These are phyloP conservation scores for Odontamblyopus lacepedii DNA, from an alignment of 2,797 vertebrate species.

Conservation along the genomic window DNA sequence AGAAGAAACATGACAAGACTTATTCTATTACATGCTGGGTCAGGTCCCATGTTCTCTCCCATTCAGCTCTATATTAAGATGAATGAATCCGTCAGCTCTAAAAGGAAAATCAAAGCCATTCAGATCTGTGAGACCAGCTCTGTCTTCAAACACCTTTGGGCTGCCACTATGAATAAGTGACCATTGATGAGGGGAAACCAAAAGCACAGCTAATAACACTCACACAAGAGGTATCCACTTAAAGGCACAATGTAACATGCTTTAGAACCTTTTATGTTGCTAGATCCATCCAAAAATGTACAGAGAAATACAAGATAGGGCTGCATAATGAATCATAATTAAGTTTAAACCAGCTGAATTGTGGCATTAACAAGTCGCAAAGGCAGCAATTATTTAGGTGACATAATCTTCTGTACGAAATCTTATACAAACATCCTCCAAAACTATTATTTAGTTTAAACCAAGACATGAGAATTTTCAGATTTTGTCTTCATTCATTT, in stretches of 20 bases:
- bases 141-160: constrained; percentile 71
- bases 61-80: constrained; percentile 39
- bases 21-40: not conserved
- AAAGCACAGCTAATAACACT: constrained; percentile 51
- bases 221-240: constrained; percentile 41
- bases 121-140: constrained; percentile 50
- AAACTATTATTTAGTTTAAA: not conserved
- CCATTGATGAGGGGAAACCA: constrained; percentile 67
- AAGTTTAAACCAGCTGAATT: not conserved
- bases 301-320: not conserved
- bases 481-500: no score
- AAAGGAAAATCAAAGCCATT: constrained; percentile 63
- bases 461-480: not conserved
- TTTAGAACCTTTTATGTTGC: constrained; percentile 36
- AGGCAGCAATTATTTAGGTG: not conserved
- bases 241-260: constrained; percentile 7
- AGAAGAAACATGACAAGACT: not conserved
- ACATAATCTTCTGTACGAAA: not conserved
- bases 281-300: constrained; percentile 50
- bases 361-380: not conserved
- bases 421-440: not conserved
- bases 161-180: constrained; percentile 65
- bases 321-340: not conserved
- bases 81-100: constrained; percentile 19
- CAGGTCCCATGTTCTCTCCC: constrained; percentile 17